phyloP scores from a whole-genome alignment of 2,797 vertebrate species.

The Sebastes glaucus region DNA sequence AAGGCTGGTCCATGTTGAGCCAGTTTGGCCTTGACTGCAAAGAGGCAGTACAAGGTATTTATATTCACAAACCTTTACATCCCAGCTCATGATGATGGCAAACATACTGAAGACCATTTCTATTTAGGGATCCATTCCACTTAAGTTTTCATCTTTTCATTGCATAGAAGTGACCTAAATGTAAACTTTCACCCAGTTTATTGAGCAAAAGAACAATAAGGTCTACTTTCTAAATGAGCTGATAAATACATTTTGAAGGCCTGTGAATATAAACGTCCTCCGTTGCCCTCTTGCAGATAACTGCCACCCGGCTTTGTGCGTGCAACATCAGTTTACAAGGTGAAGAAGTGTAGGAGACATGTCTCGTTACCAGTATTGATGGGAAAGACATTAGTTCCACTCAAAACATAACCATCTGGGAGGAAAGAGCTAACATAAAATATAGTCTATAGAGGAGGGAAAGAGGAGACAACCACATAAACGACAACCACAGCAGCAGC shows the following conservation, averaged over 20 bases:
- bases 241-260: background rate
- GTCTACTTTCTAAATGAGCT: background rate
- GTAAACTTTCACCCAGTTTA: background rate
- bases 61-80: conserved; percentile 38
- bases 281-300: conserved; percentile 44
- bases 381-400: conserved; percentile 76
- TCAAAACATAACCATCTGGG: conserved; percentile 76
- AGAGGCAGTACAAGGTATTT: conserved; percentile 51
- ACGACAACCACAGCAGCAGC: conserved; percentile 66
- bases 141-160: background rate
- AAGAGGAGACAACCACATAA: conserved; percentile 86
- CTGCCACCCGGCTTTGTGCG: conserved; percentile 32
- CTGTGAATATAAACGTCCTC: conserved; percentile 51
- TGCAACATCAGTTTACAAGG: conserved; percentile 71
- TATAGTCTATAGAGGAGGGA: conserved; percentile 77
- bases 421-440: conserved; percentile 73
- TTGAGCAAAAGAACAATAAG: background rate
- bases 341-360: conserved; percentile 63
- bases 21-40: conserved; percentile 51
- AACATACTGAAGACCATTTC: background rate
- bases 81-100: background rate
- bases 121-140: background rate
- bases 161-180: background rate
- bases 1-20: conserved; percentile 64
- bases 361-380: conserved; percentile 73